Evolutionary conservation across 2,888 invertebrate species (phyloP).

Genomic region (Aphrophora alni): DNA sequence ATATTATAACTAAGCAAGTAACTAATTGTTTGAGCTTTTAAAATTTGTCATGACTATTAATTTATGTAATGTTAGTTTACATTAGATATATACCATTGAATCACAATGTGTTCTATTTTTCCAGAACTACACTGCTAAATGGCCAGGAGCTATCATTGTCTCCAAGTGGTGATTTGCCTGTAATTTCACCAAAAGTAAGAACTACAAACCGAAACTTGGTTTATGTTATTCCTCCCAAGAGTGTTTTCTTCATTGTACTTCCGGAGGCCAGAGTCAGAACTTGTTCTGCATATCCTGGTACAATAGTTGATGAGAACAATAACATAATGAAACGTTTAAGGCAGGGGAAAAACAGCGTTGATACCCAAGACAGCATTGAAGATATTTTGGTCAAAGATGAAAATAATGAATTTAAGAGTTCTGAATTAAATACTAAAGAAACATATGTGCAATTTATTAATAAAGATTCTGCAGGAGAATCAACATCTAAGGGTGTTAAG

Average conservation of each 20-base stretch:
- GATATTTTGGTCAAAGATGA: background rate
- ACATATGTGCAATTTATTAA: background rate
- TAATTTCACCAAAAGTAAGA: slow-evolving; percentile 50
- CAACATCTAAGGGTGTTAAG: background rate
- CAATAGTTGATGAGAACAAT: background rate
- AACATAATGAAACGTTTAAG: background rate
- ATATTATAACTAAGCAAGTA: too few relatives aligned
- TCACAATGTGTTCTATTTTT: slow-evolving; percentile 44
- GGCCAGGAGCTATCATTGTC: slow-evolving; percentile 65
- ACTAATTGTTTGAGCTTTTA: too few relatives aligned
- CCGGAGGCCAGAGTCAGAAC: slow-evolving; percentile 48
- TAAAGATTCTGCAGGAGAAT: background rate
- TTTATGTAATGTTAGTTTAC: too few relatives aligned
- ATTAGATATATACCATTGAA: too few relatives aligned
- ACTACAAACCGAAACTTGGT: slow-evolving; percentile 40
- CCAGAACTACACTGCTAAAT: slow-evolving; percentile 70
- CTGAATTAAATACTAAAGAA: background rate
- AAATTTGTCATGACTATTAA: too few relatives aligned
- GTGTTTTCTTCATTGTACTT: slow-evolving; percentile 51
- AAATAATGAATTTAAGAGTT: background rate
- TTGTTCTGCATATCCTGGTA: slow-evolving; percentile 38
- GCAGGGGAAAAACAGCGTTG: background rate
- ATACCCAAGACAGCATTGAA: background rate
- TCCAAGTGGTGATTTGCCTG: slow-evolving; percentile 60
- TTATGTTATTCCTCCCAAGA: slow-evolving; percentile 44